phyloP scores from a whole-genome alignment of 1,140 invertebrate genomes.

The Venustaconcha ellipsiformis region DNA sequence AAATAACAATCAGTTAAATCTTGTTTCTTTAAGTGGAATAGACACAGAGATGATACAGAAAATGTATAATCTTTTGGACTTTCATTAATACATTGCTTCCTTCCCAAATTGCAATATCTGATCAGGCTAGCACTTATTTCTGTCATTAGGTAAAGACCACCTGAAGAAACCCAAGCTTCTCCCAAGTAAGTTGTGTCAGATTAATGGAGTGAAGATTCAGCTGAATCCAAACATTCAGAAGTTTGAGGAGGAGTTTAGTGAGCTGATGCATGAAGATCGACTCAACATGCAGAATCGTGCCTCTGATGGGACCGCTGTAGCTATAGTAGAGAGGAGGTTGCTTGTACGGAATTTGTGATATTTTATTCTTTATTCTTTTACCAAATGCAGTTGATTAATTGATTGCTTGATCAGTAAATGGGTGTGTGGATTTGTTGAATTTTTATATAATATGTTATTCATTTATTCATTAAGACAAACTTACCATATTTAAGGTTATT shows the following conservation, averaged over 20 bases:
- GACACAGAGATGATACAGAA: too few relatives aligned
- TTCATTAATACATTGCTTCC: too few relatives aligned
- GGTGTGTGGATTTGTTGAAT: background rate
- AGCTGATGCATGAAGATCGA: conserved; percentile 60
- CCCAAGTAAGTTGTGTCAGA: conserved; percentile 42
- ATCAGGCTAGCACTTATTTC: too few relatives aligned
- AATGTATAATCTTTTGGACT: too few relatives aligned
- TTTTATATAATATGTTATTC: too few relatives aligned
- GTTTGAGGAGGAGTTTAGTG: conserved; percentile 66
- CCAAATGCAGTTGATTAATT: background rate
- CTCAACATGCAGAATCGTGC: conserved; percentile 39
- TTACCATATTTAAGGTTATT: too few relatives aligned
- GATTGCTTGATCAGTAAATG: background rate
- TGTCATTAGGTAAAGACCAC: conserved; percentile 45
- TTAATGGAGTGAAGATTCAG: conserved; percentile 60
- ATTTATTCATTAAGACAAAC: too few relatives aligned
- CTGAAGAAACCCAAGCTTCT: conserved; percentile 59
- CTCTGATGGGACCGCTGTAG: conserved; percentile 40
- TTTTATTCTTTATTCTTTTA: background rate
- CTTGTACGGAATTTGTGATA: conserved; percentile 39
- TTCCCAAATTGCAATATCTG: too few relatives aligned
- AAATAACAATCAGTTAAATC: too few relatives aligned
- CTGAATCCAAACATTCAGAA: conserved; percentile 63
- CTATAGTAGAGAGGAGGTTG: conserved; percentile 60
- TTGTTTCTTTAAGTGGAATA: too few relatives aligned